Percentiles rank a stretch among this genome's conserved stretches.
These are phyloP conservation scores for Microctenopoma steveboyesi DNA, from an alignment of 2,797 vertebrate species.

Conservation along the genomic window DNA sequence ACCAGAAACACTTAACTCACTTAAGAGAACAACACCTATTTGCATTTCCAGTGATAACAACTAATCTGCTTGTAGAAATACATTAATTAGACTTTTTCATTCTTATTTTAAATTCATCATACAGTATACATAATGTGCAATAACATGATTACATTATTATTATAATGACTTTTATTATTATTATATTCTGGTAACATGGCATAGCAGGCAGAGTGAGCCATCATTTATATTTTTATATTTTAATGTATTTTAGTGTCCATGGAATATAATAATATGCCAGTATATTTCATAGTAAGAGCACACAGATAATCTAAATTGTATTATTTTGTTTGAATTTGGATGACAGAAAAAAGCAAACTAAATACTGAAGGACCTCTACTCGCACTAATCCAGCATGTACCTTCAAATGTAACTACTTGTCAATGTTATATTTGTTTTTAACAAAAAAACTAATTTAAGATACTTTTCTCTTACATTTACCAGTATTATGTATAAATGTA, in stretches of 20 bases:
- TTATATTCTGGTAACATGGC: not conserved
- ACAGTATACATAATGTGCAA: not conserved
- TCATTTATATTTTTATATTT: not conserved
- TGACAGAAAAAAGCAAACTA: conserved; percentile 3
- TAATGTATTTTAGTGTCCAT: not conserved
- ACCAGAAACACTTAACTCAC: conserved; percentile 1
- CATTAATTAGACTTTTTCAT: not conserved
- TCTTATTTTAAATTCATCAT: too few species aligned
- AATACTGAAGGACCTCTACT: not conserved
- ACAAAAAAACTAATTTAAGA: not conserved
- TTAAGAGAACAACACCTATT: not conserved
- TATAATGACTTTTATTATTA: not conserved
- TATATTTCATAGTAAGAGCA: not conserved
- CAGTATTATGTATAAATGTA: not conserved
- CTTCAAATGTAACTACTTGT: not conserved
- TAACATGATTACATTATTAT: not conserved
- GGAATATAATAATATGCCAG: not conserved
- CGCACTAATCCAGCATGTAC: not conserved
- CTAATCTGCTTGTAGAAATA: not conserved
- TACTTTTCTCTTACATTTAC: not conserved
- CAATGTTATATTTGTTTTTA: not conserved
- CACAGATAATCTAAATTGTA: not conserved
- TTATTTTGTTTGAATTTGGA: conserved; percentile 2
- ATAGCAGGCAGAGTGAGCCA: not conserved
- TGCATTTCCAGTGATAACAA: not conserved